These are phyloP conservation scores for Thamnophis elegans DNA, from an alignment of 2,797 vertebrate species.

Conservation along the genomic window DNA sequence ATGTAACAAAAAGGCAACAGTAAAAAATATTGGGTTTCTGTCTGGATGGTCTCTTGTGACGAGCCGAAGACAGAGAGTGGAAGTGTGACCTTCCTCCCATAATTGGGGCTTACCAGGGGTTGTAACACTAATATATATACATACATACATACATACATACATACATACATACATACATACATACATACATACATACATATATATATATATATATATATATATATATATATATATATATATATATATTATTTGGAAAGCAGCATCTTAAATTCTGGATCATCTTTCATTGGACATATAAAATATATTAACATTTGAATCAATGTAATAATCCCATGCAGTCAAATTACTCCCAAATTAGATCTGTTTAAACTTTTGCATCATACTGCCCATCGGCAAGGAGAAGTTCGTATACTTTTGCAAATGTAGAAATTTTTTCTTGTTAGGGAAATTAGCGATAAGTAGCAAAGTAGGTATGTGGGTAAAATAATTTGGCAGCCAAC, in stretches of 20 bases:
- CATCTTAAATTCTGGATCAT: neutral
- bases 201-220: too few relatives aligned
- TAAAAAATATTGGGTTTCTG: too few relatives aligned
- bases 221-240: too few relatives aligned
- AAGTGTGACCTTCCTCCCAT: too few relatives aligned
- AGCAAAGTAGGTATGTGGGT: neutral
- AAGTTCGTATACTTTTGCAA: neutral
- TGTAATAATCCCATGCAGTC: neutral
- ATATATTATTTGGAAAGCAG: neutral
- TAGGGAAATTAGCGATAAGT: neutral
- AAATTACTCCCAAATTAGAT: neutral
- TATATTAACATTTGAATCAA: neutral
- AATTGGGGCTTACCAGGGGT: too few relatives aligned
- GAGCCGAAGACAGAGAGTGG: too few relatives aligned
- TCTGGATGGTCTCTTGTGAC: too few relatives aligned
- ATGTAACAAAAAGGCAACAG: too few relatives aligned
- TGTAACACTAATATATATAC: too few relatives aligned
- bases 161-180: too few relatives aligned
- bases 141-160: too few relatives aligned
- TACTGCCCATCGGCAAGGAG: neutral
- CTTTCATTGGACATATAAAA: neutral
- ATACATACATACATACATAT: too few relatives aligned
- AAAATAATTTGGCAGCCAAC: neutral
- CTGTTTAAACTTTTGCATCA: neutral
- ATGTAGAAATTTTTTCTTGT: neutral